Conservation (phyloP, 2,888 invertebrate species). For the Pimpla rufipes region DNA sequence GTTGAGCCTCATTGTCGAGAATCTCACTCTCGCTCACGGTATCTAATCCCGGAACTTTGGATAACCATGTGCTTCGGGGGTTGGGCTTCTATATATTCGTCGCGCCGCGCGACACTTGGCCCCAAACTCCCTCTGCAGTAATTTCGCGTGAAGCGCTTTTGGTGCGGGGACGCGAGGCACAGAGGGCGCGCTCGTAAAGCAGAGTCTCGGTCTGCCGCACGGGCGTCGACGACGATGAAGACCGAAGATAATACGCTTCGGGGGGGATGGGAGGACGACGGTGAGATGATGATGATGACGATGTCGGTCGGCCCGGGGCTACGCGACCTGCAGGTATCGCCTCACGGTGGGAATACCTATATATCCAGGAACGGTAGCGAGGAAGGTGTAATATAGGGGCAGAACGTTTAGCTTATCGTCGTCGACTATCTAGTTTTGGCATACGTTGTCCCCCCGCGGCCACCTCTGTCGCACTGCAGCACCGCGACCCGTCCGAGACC, state of each 20-base stretch:
- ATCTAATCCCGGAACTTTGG: conserved; percentile 47
- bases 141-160: conserved; percentile 70
- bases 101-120: not conserved
- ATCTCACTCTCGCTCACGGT: conserved; percentile 33
- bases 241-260: conserved; percentile 50
- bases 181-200: conserved; percentile 67
- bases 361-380: conserved; percentile 54
- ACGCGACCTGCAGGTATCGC: conserved; percentile 62
- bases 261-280: not conserved
- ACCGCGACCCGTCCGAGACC: not conserved
- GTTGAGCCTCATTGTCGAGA: conserved; percentile 25
- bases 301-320: conserved; percentile 65
- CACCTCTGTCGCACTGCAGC: conserved; percentile 13
- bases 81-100: conserved; percentile 13
- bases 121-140: conserved; percentile 61
- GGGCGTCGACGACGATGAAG: conserved; percentile 31
- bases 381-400: conserved; percentile 76
- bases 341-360: conserved; percentile 56
- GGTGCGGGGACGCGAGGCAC: conserved; percentile 27
- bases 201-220: conserved; percentile 62
- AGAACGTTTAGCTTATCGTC: conserved; percentile 83
- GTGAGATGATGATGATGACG: conserved; percentile 44
- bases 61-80: conserved; percentile 6
- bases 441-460: conserved; percentile 73
- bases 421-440: conserved; percentile 80